These are phyloP conservation scores for Heliconius cydno DNA, from an alignment of 2,888 invertebrate genomes.

Conservation along the genomic window DNA sequence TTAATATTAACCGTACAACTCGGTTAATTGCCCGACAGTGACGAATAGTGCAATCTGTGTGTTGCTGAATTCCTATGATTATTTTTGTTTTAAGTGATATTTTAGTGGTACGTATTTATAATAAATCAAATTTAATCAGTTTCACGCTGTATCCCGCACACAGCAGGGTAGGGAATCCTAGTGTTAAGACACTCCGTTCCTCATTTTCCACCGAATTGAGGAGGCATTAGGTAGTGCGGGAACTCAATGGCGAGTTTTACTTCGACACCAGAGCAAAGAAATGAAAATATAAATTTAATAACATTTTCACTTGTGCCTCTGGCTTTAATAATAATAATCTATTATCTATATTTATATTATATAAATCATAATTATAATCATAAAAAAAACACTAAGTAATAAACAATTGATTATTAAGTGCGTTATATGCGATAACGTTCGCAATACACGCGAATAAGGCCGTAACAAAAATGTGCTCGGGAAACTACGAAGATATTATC, in stretches of 20 bases:
- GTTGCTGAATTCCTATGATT: slow-evolving; percentile 76
- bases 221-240: no score
- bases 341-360: not conserved
- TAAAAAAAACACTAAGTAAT: not conserved
- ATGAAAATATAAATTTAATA: no score
- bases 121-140: no score
- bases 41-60: slow-evolving; percentile 70
- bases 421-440: slow-evolving; percentile 1
- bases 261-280: no score
- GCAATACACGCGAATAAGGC: slow-evolving; percentile 13
- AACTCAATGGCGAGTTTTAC: no score
- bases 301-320: no score
- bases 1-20: slow-evolving; percentile 52
- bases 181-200: no score
- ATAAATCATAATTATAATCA: not conserved
- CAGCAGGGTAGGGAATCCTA: no score
- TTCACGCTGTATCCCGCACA: no score
- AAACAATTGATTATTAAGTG: slow-evolving; percentile 1
- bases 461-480: slow-evolving; percentile 22
- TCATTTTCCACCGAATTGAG: no score
- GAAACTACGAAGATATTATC: slow-evolving; percentile 15
- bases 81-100: slow-evolving; percentile 61
- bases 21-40: slow-evolving; percentile 72
- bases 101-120: slow-evolving; percentile 47
- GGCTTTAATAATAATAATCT: not conserved